Base-by-base conservation (phyloP, 2,797 vertebrate species). In the Todus mexicanus region DNA sequence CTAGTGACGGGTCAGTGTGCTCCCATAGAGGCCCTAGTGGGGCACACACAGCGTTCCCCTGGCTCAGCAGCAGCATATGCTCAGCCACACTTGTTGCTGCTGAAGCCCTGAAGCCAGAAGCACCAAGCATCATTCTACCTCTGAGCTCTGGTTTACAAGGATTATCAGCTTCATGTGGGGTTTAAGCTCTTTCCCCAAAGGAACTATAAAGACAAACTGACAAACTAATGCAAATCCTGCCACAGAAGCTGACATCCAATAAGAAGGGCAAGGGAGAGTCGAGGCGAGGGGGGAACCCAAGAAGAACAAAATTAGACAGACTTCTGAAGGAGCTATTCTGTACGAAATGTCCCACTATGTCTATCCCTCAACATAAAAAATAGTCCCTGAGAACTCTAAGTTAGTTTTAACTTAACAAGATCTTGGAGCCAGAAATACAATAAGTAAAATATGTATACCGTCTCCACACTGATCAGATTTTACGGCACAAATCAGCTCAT, bases 141-240 rank as follows among this genome's bases (percentile, higher is more conserved):
- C 82, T 68, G 61, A 88, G 64, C 68, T 85, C 27, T 10, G 25
- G 38, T 82, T 95, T 89, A 91, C 27, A 61, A n/a, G 57, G 90
- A 96, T 87, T 80, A 85, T 33, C 91, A 57, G 78, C 57, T 87
- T 80, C 78, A 17, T 21, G 31, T 1, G 9, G 25, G 61, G 42
- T 25, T 84, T 93, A 95, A 95, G 65, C 66, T 83, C 61, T 43
- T 89, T 65, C 45, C 66, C 38, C 29, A 68, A 53, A 92, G 65
- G 65, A 92, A 71, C 38, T n/a, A 20, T 47, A 57, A 89, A 83
- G 72, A 87, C 45, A 89, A 89, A 54, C 50, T 77, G 54, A 35
- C 65, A 65, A 93, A 74, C 38, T 22, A 68, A 73, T 16, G 45
- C 42, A 82, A 84, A 74, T 76, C 64, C 68, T 5, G 1, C 35